Conservation (phyloP, 2,888 invertebrate species). For the Drosophila mayaguana region DNA sequence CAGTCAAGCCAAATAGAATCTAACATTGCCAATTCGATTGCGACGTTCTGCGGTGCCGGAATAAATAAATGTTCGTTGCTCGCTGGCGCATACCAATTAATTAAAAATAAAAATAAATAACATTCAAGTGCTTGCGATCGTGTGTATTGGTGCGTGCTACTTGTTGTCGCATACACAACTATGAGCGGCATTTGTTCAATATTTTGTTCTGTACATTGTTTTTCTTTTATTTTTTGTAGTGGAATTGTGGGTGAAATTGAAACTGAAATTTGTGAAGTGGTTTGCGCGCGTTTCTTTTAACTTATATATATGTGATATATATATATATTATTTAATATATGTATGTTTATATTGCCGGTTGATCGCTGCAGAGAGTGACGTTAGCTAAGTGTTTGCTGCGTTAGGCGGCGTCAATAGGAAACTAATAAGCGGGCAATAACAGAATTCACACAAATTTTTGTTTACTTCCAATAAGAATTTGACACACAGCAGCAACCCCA, state of each 20-base stretch:
- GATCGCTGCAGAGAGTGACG: conserved; percentile 7
- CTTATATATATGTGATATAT: conserved; percentile 1
- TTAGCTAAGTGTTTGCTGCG: not conserved
- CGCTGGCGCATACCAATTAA: conserved; percentile 33
- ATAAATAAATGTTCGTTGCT: conserved; percentile 38
- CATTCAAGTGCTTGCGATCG: conserved; percentile 26
- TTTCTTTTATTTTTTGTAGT: conserved; percentile 29
- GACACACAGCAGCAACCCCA: conserved; percentile 54
- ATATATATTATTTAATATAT: not conserved
- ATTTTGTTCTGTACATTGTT: conserved; percentile 24
- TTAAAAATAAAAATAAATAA: conserved; percentile 17
- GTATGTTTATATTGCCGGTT: not conserved
- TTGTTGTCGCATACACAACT: conserved; percentile 13
- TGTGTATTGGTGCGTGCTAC: conserved; percentile 22
- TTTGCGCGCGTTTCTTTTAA: conserved; percentile 42
- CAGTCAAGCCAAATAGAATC: conserved; percentile 22
- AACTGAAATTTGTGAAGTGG: conserved; percentile 17
- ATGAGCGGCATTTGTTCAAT: not conserved
- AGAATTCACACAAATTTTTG: conserved; percentile 37
- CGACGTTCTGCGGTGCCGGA: conserved; percentile 58
- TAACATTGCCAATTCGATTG: conserved; percentile 54
- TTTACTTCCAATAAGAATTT: conserved; percentile 53
- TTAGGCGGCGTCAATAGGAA: conserved; percentile 34
- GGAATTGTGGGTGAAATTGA: conserved; percentile 17
- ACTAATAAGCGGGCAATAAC: conserved; percentile 16